phyloP scores from a whole-genome alignment of 2,113 vertebrate genomes.

The Chionomys nivalis region DNA sequence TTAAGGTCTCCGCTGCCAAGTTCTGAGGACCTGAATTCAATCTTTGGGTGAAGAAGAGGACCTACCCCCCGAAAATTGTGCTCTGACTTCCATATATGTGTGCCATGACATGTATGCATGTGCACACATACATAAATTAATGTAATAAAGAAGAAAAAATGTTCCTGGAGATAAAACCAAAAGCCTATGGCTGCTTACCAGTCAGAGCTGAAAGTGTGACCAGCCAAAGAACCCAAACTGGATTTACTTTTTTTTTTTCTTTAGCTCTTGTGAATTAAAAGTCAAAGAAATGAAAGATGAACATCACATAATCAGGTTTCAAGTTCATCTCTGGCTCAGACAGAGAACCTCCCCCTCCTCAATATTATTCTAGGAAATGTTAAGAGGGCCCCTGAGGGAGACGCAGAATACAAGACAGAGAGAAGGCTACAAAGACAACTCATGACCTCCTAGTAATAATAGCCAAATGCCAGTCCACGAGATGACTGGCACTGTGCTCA shows the following conservation, averaged over 20 bases:
- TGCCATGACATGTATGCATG: not conserved
- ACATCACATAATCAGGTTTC: not conserved
- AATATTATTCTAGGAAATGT: not conserved
- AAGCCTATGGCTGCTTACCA: not conserved
- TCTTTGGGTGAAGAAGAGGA: not conserved
- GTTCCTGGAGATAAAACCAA: not conserved
- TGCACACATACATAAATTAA: too few relatives aligned
- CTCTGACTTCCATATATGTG: not conserved
- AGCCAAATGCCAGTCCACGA: not conserved
- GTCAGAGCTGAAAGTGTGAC: slow-evolving; percentile 40
- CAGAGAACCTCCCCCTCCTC: not conserved
- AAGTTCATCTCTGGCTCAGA: not conserved
- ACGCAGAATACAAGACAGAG: not conserved
- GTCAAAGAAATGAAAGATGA: slow-evolving; percentile 17
- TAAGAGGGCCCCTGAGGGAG: not conserved
- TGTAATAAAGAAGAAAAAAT: not conserved
- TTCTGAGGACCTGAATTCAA: not conserved
- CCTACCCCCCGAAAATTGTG: not conserved
- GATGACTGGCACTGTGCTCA: not conserved
- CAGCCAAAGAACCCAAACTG: not conserved
- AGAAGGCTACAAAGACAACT: not conserved
- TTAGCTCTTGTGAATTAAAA: slow-evolving; percentile 31
- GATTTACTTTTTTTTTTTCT: not conserved
- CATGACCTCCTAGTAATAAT: not conserved
- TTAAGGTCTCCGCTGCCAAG: not conserved